These are phyloP conservation scores for Sinocyclocheilus anophthalmus DNA, from an alignment of 2,113 vertebrate species.

Conservation along the genomic window DNA sequence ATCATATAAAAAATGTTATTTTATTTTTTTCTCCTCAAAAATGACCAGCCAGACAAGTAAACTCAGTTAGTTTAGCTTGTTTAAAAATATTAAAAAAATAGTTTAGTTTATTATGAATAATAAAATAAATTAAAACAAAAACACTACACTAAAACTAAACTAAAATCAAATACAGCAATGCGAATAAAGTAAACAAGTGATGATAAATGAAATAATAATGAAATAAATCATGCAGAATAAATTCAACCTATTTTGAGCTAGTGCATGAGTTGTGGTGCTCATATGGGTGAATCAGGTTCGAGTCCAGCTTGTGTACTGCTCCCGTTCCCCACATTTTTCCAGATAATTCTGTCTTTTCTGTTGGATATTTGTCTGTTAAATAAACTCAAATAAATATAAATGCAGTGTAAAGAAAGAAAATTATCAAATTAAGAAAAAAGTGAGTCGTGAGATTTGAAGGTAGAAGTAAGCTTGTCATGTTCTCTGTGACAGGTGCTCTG, in stretches of 20 bases:
- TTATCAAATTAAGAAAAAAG: background rate
- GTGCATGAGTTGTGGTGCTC: background rate
- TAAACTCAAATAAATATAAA: background rate
- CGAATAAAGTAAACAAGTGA: background rate
- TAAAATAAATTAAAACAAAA: background rate
- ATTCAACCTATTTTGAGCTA: background rate
- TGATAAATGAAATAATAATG: background rate
- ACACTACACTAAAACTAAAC: background rate
- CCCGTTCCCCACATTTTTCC: background rate
- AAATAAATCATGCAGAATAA: background rate
- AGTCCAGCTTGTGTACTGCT: background rate
- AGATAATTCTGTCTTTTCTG: too few species aligned
- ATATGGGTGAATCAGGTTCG: background rate
- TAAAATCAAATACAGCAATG: background rate
- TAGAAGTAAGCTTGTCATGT: background rate
- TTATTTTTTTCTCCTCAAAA: background rate
- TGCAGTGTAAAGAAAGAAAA: background rate
- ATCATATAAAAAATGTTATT: background rate
- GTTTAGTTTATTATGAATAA: too few species aligned
- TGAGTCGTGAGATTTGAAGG: background rate
- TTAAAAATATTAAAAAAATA: too few species aligned
- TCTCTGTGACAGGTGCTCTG: constrained; percentile 80
- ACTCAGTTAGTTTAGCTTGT: too few species aligned
- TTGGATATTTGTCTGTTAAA: background rate
- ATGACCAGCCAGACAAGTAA: background rate